Evolutionary conservation across 2,888 invertebrate species (phyloP), one percentile per base, ranked within the genome.

Genomic region (Drosophila anomelani): DNA sequence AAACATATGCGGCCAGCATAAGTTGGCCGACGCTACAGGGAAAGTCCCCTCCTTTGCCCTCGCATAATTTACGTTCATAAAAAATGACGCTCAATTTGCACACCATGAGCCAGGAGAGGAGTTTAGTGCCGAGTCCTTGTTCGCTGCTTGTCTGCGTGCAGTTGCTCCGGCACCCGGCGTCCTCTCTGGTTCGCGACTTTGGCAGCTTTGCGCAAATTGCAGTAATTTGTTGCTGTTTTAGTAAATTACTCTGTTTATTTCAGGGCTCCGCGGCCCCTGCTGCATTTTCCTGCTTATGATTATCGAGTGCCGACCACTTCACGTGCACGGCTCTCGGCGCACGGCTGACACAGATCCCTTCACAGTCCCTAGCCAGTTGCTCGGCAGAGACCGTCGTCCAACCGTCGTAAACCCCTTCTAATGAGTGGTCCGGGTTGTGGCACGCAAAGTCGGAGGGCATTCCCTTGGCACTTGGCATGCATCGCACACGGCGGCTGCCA

Each of bases 231-330:
- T 86, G 86, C 86, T 84, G 79, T 81, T 89, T 89, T 88, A 82
- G 79, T 74, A 90, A 89, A 90, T 90, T 89, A 89, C 87, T 82
- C 85, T 89, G 90, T 89, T 90, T 90, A 82, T 90, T 78, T 79
- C 88, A 75, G 58, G 36, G 47, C 47, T n/a, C 51, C 36, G 44
- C 47, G 20, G 39, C 54, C 60, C 56, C 66, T 49, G 57, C 72
- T 66, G 87, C 80, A 79, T 76, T 80, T 73, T 26, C 41, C 49
- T 23, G 68, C 80, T 86, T 80, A 84, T 81, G 88, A 80, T 90
- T 88, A 90, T 88, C 82, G 82, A 85, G 69, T 85, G 79, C 51
- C 71, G 81, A 76, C 76, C 79, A 78, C 81, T 76, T 61, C 73
- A 73, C 67, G 58, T 74, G 57, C 75, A 41, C 59, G 64, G 44